Evolutionary conservation across 2,888 invertebrate genomes (phyloP), one percentile per base, ranked within the genome.

Genomic region (Chalcis sispes): DNA sequence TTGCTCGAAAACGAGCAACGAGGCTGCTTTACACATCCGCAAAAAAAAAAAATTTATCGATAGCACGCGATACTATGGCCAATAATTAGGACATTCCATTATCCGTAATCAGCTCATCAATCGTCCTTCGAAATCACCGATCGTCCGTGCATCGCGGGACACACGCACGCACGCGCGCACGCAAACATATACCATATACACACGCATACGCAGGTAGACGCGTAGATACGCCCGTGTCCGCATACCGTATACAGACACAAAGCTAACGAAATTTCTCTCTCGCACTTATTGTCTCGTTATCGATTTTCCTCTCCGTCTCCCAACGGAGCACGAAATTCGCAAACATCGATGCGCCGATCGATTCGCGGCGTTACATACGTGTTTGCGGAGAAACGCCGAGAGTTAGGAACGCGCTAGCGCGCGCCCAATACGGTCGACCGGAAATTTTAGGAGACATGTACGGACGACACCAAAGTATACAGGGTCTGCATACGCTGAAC

Each of bases 51-150:
- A 13, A 40, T 2, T 54, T 40, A 25, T 27, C 54, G 40, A 40
- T 13, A 54, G 40, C 54, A 36, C 27, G 18, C 36, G 2, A 29
- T 2, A 25, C 54, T n/a, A 15, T 8, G 29, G 32, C 27, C 54
- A 32, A 69, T 59, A 69, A 69, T 69, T 69, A 59, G 69, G 59
- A 32, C 59, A 69, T 59, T 69, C 69, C 32, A 67, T 67, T 67
- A 69, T 69, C 48, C 46, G 56, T 29, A 58, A 67, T 67, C 67
- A 46, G 42, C 67, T 67, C 56, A 46, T 56, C 67, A 67, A 56
- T 67, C 67, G 67, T 67, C 56, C 67, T 74, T 74, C 71, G 69
- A 74, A 59, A 72, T 67, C 73, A 71, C 67, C n/a, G n/a, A n/a
- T n/a, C n/a, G n/a, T n/a, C n/a, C n/a, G n/a, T n/a, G n/a, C n/a